Conservation (phyloP, 1,140 invertebrate species). For the Heliconius nattereri region DNA sequence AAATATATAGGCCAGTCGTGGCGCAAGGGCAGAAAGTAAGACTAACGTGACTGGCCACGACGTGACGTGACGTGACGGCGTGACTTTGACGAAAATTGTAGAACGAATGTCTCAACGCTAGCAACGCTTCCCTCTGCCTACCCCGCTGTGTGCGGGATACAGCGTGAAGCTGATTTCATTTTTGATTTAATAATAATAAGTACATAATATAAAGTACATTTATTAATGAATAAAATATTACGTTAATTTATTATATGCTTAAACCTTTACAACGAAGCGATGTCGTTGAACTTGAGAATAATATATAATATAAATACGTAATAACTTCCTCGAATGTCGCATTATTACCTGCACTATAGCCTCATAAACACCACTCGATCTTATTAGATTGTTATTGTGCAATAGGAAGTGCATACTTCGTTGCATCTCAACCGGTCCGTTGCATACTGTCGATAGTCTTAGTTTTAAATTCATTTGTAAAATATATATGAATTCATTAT, state of each 20-base stretch:
- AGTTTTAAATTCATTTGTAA: conserved; percentile 16
- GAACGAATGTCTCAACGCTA: too few relatives aligned
- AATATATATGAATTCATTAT: background rate
- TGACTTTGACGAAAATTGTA: too few relatives aligned
- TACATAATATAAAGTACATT: too few relatives aligned
- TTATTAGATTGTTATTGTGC: conserved; percentile 41
- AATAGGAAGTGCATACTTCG: conserved; percentile 48
- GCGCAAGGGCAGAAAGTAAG: too few relatives aligned
- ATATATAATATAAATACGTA: conserved; percentile 10
- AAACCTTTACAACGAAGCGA: background rate
- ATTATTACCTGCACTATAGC: conserved; percentile 15
- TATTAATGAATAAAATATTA: too few relatives aligned
- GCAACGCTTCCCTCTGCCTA: too few relatives aligned
- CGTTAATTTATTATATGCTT: background rate
- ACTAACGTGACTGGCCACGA: too few relatives aligned
- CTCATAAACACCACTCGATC: conserved; percentile 22
- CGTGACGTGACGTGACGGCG: too few relatives aligned
- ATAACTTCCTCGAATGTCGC: conserved; percentile 19
- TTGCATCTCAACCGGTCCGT: conserved; percentile 45
- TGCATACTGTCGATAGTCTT: conserved; percentile 34
- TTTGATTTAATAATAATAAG: too few relatives aligned
- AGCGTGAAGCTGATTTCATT: too few relatives aligned
- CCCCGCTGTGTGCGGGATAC: too few relatives aligned
- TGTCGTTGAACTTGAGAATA: background rate
- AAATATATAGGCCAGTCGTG: too few relatives aligned